Evolutionary conservation across 2,797 vertebrate species (phyloP).

Genomic region (Silurus lanzhouensis): DNA sequence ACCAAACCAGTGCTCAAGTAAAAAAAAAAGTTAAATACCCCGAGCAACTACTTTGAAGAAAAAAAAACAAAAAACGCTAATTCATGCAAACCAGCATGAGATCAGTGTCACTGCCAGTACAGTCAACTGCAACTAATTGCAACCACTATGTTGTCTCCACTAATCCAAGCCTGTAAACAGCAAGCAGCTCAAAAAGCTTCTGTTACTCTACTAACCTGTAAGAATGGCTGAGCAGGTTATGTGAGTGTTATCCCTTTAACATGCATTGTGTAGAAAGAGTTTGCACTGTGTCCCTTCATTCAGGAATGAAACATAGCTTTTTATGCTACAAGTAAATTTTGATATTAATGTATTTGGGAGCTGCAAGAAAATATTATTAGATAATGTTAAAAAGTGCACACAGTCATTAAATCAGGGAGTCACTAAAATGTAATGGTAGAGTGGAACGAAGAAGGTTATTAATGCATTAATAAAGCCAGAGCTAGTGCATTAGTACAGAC

Average conservation of each 20-base stretch:
- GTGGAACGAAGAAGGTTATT: too few relatives aligned
- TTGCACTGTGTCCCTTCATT: background rate
- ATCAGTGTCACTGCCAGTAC: slow-evolving; percentile 11
- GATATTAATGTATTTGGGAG: background rate
- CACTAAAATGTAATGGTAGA: background rate
- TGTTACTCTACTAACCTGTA: background rate
- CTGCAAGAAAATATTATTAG: background rate
- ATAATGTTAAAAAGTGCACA: background rate
- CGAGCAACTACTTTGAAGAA: too few relatives aligned
- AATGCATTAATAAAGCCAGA: too few relatives aligned
- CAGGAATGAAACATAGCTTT: background rate
- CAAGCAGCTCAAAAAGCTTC: slow-evolving; percentile 14
- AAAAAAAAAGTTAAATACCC: background rate
- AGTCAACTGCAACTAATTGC: slow-evolving; percentile 23
- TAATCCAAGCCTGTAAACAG: slow-evolving; percentile 26
- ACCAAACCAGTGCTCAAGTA: background rate
- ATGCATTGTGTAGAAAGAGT: background rate
- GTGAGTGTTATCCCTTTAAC: background rate
- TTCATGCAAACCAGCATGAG: background rate
- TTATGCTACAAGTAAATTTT: background rate
- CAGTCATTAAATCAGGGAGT: background rate
- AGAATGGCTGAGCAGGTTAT: slow-evolving; percentile 1
- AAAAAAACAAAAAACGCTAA: background rate
- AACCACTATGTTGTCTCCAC: slow-evolving; percentile 11
- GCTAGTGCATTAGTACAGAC: too few relatives aligned